Base-by-base conservation (phyloP, 2,113 vertebrate genomes). In the Mystacornis crossleyi region DNA sequence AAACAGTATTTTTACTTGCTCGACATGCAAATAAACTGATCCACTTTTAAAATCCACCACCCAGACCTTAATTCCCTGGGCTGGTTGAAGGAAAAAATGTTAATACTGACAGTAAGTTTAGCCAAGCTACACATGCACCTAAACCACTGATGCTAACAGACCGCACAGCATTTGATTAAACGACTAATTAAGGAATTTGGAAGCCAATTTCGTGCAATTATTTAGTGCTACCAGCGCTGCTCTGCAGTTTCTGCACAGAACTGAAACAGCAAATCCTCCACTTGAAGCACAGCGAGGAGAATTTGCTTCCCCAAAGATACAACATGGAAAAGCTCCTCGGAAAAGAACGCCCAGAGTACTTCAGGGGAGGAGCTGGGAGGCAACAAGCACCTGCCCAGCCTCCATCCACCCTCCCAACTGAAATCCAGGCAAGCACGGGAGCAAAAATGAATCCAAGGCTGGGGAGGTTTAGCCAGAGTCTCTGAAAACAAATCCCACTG, bases 391-490 rank as follows among this genome's bases (percentile, higher is more conserved):
- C 28, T 71, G 69, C 57, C 43, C 20, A 15, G 21, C 29, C 58
- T 69, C 55, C 62, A 45, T 6, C 18, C 53, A 12, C 7, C 29
- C n/a, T 12, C 14, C 38, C 61, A 65, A 33, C 6, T 66, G 81
- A 74, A 89, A 81, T 6, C 47, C 47, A 81, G 51, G 51, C 38
- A 51, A 71, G 47, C 1, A 2, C 24, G 58, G 24, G 25, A 64
- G 18, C 8, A 61, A 36, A 94, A 55, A 4, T 2, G 2, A 69
- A 51, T 28, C 31, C 45, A 61, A 29, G n/a, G 29, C 1, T 16
- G 23, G 38, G 12, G 8, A 29, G 0, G 1, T 11, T 40, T 0
- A 57, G 57, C 4, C 53, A 66, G 73, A 53, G 48, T 5, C n/a
- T 38, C 80, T 28, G 38, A 18, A 74, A 67, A 7, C 66, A 75